phyloP scores from a whole-genome alignment of 2,797 vertebrate genomes.

The Hydrolagus colliei region DNA sequence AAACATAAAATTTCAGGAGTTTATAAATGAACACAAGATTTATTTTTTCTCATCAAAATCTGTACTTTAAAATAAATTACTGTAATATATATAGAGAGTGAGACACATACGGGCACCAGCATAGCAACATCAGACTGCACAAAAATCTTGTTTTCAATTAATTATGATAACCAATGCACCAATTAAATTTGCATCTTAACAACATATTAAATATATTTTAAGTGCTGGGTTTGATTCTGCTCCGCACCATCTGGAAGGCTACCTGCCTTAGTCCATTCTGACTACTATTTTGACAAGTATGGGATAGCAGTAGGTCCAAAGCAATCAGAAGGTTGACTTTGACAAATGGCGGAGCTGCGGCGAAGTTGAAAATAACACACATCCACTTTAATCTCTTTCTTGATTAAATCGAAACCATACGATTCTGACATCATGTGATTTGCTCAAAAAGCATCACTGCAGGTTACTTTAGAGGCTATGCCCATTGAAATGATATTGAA shows the following conservation, averaged over 20 bases:
- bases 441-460: slow-evolving; percentile 78
- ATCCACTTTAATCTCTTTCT: slow-evolving; percentile 98
- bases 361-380: slow-evolving; percentile 98
- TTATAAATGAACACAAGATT: neutral
- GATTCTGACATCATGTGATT: slow-evolving; percentile 88
- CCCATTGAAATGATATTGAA: slow-evolving; percentile 72
- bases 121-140: neutral
- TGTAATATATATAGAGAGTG: neutral
- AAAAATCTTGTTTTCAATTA: slow-evolving; percentile 4
- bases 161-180: slow-evolving; percentile 11
- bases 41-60: neutral
- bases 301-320: slow-evolving; percentile 96
- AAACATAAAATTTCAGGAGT: neutral
- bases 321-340: slow-evolving; percentile 98
- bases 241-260: slow-evolving; percentile 58
- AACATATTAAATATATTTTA: slow-evolving; percentile 15
- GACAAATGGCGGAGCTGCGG: slow-evolving; percentile 93
- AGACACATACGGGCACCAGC: neutral
- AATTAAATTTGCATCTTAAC: slow-evolving; percentile 9
- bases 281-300: slow-evolving; percentile 93
- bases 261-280: slow-evolving; percentile 73
- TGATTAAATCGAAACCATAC: slow-evolving; percentile 95
- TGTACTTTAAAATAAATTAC: neutral
- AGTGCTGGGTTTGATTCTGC: slow-evolving; percentile 49
- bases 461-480: slow-evolving; percentile 68